Conservation (phyloP, 2,888 invertebrate genomes). For the Drosophila austrosaltans region DNA sequence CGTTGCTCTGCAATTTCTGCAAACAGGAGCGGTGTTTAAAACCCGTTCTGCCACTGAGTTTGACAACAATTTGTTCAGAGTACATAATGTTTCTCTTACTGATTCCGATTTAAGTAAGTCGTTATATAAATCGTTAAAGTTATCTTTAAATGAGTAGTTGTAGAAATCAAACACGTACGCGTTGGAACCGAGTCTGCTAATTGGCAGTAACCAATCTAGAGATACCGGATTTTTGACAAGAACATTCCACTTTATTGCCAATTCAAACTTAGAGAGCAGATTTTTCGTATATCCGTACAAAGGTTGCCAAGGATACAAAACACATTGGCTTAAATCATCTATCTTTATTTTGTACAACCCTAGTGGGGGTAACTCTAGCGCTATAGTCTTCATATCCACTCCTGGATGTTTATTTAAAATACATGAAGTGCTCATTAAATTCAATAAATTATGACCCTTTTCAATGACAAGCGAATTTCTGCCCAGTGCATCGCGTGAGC, state of each 20-base stretch:
- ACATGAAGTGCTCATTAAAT: conserved; percentile 66
- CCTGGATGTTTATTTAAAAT: neutral
- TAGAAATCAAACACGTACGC: conserved; percentile 54
- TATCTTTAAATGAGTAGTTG: conserved; percentile 2
- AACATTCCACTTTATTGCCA: conserved; percentile 48
- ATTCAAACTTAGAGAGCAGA: conserved; percentile 44
- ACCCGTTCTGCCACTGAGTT: conserved; percentile 56
- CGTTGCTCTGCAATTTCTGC: conserved; percentile 37
- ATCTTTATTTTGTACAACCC: conserved; percentile 56
- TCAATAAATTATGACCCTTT: conserved; percentile 48
- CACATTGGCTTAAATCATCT: conserved; percentile 33
- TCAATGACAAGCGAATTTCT: conserved; percentile 91
- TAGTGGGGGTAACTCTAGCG: conserved; percentile 61
- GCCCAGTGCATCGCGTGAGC: conserved; percentile 93
- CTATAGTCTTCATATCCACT: neutral
- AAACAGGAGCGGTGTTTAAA: conserved; percentile 54
- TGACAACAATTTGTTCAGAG: conserved; percentile 43
- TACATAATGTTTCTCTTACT: conserved; percentile 36
- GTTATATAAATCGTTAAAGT: conserved; percentile 35
- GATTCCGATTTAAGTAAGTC: conserved; percentile 29
- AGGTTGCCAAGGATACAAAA: conserved; percentile 55
- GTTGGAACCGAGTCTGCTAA: too few species aligned
- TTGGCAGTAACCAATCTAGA: conserved; percentile 50
- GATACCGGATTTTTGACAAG: conserved; percentile 28
- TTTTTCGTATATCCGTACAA: conserved; percentile 20